Evolutionary conservation across 1,140 invertebrate species (phyloP).

Genomic region (Neodiprion fabricii): DNA sequence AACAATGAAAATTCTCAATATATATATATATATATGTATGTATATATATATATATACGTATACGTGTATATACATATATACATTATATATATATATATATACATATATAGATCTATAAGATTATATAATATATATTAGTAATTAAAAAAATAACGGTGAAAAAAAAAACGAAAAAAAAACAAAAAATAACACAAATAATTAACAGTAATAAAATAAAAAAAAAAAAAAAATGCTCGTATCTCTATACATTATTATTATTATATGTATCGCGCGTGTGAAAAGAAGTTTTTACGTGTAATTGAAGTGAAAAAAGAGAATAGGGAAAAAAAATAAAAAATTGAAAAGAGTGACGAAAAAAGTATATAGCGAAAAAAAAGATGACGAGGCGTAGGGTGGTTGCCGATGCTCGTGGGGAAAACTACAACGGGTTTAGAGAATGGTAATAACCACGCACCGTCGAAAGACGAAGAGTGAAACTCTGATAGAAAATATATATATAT

Average conservation of each 20-base stretch:
- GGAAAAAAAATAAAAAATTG: background rate
- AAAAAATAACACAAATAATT: background rate
- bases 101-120: slow-evolving; percentile 15
- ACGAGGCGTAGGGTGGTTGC: slow-evolving; percentile 23
- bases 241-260: too few species aligned
- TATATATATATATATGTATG: too few species aligned
- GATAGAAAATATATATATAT: too few species aligned
- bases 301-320: background rate
- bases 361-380: background rate
- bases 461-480: too few species aligned
- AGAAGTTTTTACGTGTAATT: background rate
- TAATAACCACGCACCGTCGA: too few species aligned
- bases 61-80: too few species aligned
- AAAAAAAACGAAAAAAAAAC: background rate
- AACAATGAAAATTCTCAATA: background rate
- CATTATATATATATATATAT: slow-evolving; percentile 8
- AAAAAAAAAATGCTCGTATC: background rate
- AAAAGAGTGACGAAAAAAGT: background rate
- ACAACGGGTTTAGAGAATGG: background rate
- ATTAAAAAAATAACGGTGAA: background rate
- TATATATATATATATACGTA: too few species aligned
- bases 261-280: background rate
- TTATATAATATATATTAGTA: slow-evolving; percentile 15
- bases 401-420: slow-evolving; percentile 9
- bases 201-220: too few species aligned